These are phyloP conservation scores for Salvelinus alpinus DNA, from an alignment of 2,113 vertebrate species.

Conservation along the genomic window DNA sequence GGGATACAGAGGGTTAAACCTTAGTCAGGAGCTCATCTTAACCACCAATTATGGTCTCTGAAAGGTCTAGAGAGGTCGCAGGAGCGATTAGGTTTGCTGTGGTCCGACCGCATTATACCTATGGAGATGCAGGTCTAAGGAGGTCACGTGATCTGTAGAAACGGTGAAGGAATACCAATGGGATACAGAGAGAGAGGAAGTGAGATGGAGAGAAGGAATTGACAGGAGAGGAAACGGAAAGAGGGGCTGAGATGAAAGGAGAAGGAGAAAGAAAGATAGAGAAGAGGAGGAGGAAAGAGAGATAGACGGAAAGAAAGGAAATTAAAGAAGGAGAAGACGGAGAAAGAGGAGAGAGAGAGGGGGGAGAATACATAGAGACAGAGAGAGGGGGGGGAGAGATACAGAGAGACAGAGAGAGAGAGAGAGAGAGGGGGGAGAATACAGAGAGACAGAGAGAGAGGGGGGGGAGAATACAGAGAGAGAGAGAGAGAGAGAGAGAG, in stretches of 20 bases:
- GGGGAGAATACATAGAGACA: background rate
- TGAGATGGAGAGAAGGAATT: background rate
- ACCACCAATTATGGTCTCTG: too few relatives aligned
- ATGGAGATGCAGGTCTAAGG: background rate
- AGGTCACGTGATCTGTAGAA: background rate
- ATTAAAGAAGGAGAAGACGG: background rate
- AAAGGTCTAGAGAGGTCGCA: too few relatives aligned
- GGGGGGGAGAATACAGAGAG: background rate
- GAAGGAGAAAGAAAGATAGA: too few relatives aligned
- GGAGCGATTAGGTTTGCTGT: too few relatives aligned
- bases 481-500: background rate
- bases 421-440: too few relatives aligned
- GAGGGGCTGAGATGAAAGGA: too few relatives aligned
- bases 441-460: too few relatives aligned
- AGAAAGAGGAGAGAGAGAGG: background rate
- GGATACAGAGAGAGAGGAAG: background rate
- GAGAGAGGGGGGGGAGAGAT: too few relatives aligned
- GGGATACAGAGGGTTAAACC: too few relatives aligned
- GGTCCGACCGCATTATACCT: background rate
- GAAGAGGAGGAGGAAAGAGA: too few relatives aligned
- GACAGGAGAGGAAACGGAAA: too few relatives aligned
- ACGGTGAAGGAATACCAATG: background rate
- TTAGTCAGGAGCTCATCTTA: too few relatives aligned
- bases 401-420: background rate
- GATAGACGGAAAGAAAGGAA: background rate